phyloP scores from a whole-genome alignment of 92 coral and sea anemone species.

The Porites evermanni region DNA sequence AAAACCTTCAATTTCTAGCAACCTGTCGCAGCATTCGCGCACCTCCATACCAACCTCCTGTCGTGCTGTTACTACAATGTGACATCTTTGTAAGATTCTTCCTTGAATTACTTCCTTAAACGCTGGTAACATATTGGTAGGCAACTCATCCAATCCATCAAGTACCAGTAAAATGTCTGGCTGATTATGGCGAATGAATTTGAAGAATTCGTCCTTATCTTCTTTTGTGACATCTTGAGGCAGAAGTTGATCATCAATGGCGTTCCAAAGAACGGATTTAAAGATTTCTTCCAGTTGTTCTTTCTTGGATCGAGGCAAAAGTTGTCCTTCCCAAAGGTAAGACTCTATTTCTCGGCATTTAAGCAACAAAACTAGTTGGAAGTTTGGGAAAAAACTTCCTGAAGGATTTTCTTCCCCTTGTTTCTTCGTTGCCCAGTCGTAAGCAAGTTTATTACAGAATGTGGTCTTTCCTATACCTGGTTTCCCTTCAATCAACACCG shows the following conservation, averaged over 20 bases:
- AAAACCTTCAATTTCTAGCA: not conserved
- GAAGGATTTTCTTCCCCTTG: not conserved
- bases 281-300: too few species aligned
- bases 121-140: not conserved
- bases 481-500: conserved; percentile 4
- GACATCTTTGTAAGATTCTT: conserved; percentile 25
- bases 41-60: conserved; percentile 18
- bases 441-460: too few species aligned
- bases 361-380: conserved; percentile 2
- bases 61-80: conserved; percentile 30
- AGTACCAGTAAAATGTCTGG: conserved; percentile 23
- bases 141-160: conserved; percentile 51
- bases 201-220: not conserved
- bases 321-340: too few species aligned
- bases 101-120: not conserved
- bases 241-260: conserved; percentile 14
- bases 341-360: too few species aligned
- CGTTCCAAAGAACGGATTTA: too few species aligned
- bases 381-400: too few species aligned
- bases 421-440: not conserved
- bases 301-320: too few species aligned
- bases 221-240: conserved; percentile 31
- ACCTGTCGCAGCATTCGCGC: conserved; percentile 27
- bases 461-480: too few species aligned
- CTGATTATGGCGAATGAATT: not conserved